phyloP scores from a whole-genome alignment of 2,113 vertebrate genomes.

The Suricata suricatta region DNA sequence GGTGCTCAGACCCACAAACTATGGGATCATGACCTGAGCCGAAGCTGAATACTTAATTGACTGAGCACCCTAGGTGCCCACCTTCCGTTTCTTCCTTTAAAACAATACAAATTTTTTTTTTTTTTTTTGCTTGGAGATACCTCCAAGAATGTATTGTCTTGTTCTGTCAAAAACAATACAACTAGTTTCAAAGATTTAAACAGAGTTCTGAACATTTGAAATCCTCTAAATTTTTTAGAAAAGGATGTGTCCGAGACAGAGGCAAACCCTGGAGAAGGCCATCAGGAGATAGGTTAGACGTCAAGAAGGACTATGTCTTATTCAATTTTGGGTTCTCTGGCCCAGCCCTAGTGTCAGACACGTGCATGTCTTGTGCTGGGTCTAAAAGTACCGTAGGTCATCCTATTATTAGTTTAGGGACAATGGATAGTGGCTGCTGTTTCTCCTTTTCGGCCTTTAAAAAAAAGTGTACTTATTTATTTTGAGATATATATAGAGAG shows the following conservation, averaged over 20 bases:
- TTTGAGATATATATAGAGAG: no score
- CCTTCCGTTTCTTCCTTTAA: no score
- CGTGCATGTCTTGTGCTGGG: no score
- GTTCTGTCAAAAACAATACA: neutral
- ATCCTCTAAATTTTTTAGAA: neutral
- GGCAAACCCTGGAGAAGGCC: neutral
- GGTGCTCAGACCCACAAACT: no score
- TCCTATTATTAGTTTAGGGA: neutral
- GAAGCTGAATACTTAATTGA: no score
- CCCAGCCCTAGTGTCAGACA: neutral
- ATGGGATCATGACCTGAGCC: no score
- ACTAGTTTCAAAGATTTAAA: neutral
- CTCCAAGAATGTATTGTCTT: neutral
- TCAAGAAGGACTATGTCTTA: neutral
- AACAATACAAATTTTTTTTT: no score
- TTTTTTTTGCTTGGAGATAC: neutral
- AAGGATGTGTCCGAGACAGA: neutral
- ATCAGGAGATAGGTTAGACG: fast-evolving
- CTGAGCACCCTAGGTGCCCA: no score
- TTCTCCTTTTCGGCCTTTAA: neutral
- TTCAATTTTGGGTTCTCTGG: neutral
- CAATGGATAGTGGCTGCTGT: neutral
- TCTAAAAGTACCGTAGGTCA: neutral
- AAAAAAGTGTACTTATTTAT: no score
- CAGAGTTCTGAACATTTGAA: neutral